Conservation (phyloP, 2,113 vertebrate species). For the Austrofundulus limnaeus region DNA sequence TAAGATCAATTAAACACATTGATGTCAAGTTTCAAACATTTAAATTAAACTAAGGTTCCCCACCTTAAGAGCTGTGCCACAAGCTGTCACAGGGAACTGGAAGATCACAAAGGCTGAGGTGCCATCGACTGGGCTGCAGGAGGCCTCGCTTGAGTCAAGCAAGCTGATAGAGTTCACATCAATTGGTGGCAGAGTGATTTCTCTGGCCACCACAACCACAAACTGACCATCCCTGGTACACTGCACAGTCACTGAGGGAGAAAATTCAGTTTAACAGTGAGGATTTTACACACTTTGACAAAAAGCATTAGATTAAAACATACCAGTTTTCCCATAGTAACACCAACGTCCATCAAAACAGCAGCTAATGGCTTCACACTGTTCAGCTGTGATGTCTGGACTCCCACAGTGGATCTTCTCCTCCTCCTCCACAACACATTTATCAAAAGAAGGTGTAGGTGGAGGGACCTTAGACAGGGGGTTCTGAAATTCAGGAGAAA, state of each 20-base stretch:
- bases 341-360: constrained; percentile 68
- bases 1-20: too few species aligned
- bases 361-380: constrained; percentile 69
- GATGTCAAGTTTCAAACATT: too few species aligned
- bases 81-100: constrained; percentile 74
- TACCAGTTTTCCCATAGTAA: constrained; percentile 74
- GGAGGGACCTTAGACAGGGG: background rate
- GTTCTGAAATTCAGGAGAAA: background rate
- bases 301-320: background rate
- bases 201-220: constrained; percentile 72
- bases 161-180: constrained; percentile 67
- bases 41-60: background rate
- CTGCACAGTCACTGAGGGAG: constrained; percentile 75
- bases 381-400: constrained; percentile 39
- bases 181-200: constrained; percentile 62
- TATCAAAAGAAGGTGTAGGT: constrained; percentile 26
- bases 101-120: constrained; percentile 69
- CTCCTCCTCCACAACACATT: constrained; percentile 58
- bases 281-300: background rate
- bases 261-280: rapidly evolving
- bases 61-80: constrained; percentile 68
- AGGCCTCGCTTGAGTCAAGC: constrained; percentile 36
- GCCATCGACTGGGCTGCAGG: constrained; percentile 57
- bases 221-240: constrained; percentile 78
- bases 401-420: constrained; percentile 68